Conservation (phyloP, 1,140 invertebrate species). For the Episyrphus balteatus region DNA sequence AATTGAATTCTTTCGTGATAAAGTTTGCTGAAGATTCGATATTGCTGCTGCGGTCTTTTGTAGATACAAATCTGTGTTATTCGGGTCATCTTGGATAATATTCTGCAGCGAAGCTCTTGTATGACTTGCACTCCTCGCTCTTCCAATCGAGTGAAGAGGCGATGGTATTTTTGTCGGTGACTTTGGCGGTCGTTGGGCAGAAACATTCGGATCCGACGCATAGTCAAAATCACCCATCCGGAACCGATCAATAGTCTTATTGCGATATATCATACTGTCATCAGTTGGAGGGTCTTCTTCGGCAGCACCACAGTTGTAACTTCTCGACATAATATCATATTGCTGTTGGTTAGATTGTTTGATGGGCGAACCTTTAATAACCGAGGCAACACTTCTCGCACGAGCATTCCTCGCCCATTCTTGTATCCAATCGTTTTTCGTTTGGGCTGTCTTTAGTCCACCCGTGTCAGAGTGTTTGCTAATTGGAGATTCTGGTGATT, state of each 20-base stretch:
- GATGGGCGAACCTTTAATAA: too few species aligned
- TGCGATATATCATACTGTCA: slow-evolving; percentile 26
- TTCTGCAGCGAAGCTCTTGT: slow-evolving; percentile 20
- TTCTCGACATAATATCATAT: slow-evolving; percentile 29
- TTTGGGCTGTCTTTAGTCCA: slow-evolving; percentile 27
- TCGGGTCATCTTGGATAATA: slow-evolving; percentile 17
- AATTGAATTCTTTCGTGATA: slow-evolving; percentile 28
- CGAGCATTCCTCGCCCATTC: slow-evolving; percentile 35
- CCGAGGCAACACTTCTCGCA: slow-evolving; percentile 22
- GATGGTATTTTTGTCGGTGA: slow-evolving; percentile 52
- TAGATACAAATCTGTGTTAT: slow-evolving; percentile 52
- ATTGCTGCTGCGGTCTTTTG: slow-evolving; percentile 57
- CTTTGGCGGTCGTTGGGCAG: slow-evolving; percentile 43
- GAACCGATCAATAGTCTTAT: slow-evolving; percentile 3
- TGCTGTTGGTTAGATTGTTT: background rate
- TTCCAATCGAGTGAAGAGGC: slow-evolving; percentile 42
- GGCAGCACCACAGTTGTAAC: slow-evolving; percentile 27
- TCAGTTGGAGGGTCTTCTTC: slow-evolving; percentile 24
- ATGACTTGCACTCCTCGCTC: slow-evolving; percentile 40
- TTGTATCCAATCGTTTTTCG: slow-evolving; percentile 36
- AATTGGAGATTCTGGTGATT: background rate
- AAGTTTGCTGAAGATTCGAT: slow-evolving; percentile 44
- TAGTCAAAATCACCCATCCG: slow-evolving; percentile 26
- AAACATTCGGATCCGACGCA: slow-evolving; percentile 26
- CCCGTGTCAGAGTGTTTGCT: slow-evolving; percentile 18